Evolutionary conservation across 2,113 vertebrate genomes (phyloP).

Genomic region (Atlantisia rogersi): DNA sequence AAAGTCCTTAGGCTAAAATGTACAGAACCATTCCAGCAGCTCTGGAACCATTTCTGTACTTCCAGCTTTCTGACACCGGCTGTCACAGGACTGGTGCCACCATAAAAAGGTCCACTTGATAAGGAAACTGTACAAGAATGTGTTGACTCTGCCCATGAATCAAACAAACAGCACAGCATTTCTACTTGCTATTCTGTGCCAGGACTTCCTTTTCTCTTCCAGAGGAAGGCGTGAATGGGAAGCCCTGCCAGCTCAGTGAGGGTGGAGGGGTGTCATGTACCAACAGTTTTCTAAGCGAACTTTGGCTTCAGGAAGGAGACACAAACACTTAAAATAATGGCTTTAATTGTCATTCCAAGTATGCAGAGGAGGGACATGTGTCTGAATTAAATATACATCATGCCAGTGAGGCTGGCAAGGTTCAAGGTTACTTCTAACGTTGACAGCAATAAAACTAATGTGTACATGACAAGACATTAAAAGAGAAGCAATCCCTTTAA

Average conservation of each 20-base stretch:
- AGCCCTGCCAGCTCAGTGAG: not conserved
- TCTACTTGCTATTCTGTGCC: slow-evolving; percentile 62
- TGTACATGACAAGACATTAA: slow-evolving; percentile 72
- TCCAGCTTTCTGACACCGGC: slow-evolving; percentile 59
- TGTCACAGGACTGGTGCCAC: slow-evolving; percentile 41
- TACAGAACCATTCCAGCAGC: slow-evolving; percentile 33
- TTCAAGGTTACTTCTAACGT: slow-evolving; percentile 64
- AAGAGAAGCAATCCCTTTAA: slow-evolving; percentile 79
- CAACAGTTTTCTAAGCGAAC: slow-evolving; percentile 50
- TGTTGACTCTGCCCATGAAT: slow-evolving; percentile 45
- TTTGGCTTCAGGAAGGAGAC: slow-evolving; percentile 81
- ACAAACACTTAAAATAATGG: slow-evolving; percentile 81
- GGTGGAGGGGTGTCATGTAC: not conserved
- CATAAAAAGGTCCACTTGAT: slow-evolving; percentile 37
- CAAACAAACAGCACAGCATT: slow-evolving; percentile 53
- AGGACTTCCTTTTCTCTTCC: slow-evolving; percentile 59
- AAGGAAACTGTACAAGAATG: slow-evolving; percentile 68
- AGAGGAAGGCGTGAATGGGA: not conserved
- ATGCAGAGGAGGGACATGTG: slow-evolving; percentile 63
- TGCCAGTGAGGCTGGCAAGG: slow-evolving; percentile 73
- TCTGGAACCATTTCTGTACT: slow-evolving; percentile 54
- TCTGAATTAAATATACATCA: slow-evolving; percentile 81
- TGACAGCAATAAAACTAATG: slow-evolving; percentile 69
- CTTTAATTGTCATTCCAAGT: slow-evolving; percentile 77
- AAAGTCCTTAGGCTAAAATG: slow-evolving; percentile 70